Percentiles rank a stretch among this genome's conserved stretches.
These are phyloP conservation scores for Camponotus vicinus DNA, from an alignment of 1,140 invertebrate species.

Conservation along the genomic window DNA sequence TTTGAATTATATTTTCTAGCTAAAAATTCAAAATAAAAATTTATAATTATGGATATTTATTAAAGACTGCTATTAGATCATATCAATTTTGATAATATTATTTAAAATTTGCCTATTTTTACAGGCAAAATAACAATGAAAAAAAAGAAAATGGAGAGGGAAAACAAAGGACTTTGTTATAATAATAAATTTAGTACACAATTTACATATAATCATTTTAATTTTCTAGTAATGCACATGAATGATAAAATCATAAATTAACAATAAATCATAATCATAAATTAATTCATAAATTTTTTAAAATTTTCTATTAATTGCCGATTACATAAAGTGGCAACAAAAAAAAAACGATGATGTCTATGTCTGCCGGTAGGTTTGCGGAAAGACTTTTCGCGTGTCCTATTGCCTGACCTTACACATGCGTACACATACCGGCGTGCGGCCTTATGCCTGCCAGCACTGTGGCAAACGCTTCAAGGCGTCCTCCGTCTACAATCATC, in stretches of 20 bases:
- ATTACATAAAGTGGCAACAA: background rate
- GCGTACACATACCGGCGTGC: slow-evolving; percentile 91
- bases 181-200: background rate
- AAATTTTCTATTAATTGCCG: background rate
- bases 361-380: slow-evolving; percentile 87
- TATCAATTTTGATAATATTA: too few species aligned
- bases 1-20: too few species aligned
- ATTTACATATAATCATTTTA: background rate
- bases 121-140: background rate
- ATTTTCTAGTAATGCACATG: background rate
- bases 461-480: slow-evolving; percentile 92
- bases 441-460: slow-evolving; percentile 90
- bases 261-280: background rate
- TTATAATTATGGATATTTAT: too few species aligned
- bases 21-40: too few species aligned
- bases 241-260: background rate
- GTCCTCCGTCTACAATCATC: slow-evolving; percentile 91
- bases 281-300: background rate
- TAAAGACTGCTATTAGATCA: too few species aligned
- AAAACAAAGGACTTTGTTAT: background rate
- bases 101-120: too few species aligned
- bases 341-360: background rate
- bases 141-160: background rate
- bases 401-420: slow-evolving; percentile 93
- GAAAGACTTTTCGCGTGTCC: slow-evolving; percentile 92